Percentiles rank a stretch among this genome's conserved stretches.
phyloP scores from a whole-genome alignment of 64 coral and sea anemone genomes.

The Porites lutea region DNA sequence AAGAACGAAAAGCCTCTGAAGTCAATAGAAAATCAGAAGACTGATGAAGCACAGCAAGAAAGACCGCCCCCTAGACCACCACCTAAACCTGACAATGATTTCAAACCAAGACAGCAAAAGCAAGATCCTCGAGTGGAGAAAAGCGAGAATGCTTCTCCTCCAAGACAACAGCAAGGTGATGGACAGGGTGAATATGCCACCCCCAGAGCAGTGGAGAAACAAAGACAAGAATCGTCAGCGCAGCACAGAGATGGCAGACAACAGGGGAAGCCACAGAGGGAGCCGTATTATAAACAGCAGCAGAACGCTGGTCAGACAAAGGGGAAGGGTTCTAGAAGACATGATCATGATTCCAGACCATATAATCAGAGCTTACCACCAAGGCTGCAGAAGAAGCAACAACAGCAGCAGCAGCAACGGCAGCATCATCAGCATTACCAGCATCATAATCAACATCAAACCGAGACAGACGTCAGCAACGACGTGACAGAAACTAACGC shows the following conservation, averaged over 20 bases:
- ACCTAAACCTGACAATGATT: constrained; percentile 15
- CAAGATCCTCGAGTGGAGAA: constrained; percentile 37
- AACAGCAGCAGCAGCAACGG: constrained; percentile 87
- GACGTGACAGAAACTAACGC: background rate
- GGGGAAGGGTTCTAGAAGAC: constrained; percentile 75
- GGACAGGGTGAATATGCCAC: constrained; percentile 6
- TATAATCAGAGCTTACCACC: constrained; percentile 91
- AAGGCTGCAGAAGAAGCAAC: constrained; percentile 88
- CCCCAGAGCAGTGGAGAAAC: constrained; percentile 12
- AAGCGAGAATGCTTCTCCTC: background rate
- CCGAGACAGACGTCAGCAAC: background rate
- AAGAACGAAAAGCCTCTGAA: constrained; percentile 17
- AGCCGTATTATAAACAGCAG: constrained; percentile 65
- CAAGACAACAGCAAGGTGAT: constrained; percentile 29
- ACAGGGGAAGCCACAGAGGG: constrained; percentile 35
- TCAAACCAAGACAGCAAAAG: constrained; percentile 34
- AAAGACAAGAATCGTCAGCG: background rate
- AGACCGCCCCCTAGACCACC: constrained; percentile 39
- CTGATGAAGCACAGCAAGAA: constrained; percentile 14
- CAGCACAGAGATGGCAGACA: constrained; percentile 33
- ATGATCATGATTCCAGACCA: constrained; percentile 78
- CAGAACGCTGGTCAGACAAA: constrained; percentile 59
- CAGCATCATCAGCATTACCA: constrained; percentile 35
- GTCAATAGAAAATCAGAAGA: constrained; percentile 12
- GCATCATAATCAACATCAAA: background rate